Conservation (phyloP, 2,888 invertebrate genomes). For the Autographa pulchrina region DNA sequence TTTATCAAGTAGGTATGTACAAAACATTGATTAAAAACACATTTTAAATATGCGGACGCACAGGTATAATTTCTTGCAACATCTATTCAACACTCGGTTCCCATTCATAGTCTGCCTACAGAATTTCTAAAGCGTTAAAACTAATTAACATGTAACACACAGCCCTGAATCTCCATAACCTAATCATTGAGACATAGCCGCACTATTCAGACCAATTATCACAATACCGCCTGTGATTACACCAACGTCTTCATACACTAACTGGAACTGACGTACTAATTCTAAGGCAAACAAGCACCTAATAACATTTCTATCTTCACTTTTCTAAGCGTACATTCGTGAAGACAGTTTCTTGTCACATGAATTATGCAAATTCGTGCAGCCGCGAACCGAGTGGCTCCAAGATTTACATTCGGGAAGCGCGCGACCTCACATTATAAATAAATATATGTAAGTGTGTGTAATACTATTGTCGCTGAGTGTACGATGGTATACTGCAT, state of each 20-base stretch:
- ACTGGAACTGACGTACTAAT: conserved; percentile 25
- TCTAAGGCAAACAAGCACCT: conserved; percentile 51
- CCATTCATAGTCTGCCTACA: neutral
- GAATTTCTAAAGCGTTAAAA: neutral
- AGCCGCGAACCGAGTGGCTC: conserved; percentile 68
- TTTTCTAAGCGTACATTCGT: conserved; percentile 78
- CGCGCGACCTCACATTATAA: conserved; percentile 67
- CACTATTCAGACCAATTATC: conserved; percentile 2
- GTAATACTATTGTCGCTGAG: conserved; percentile 59
- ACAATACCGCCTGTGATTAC: neutral
- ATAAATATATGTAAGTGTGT: conserved; percentile 60
- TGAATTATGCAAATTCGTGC: conserved; percentile 83
- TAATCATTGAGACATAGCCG: conserved; percentile 3
- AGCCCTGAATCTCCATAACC: neutral
- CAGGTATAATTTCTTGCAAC: neutral
- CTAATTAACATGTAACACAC: neutral
- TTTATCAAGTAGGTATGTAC: too few species aligned
- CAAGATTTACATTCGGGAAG: conserved; percentile 76
- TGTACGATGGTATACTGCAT: conserved; percentile 40
- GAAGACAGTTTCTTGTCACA: conserved; percentile 79
- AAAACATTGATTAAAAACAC: too few species aligned
- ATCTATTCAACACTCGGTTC: neutral
- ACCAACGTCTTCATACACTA: neutral
- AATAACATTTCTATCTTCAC: conserved; percentile 67
- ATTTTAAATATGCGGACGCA: too few species aligned